A percentile compares a stretch with the other conserved stretches of the same genome.
These are phyloP conservation scores for Zophobas morio DNA, from an alignment of 1,140 invertebrate species.

Conservation along the genomic window DNA sequence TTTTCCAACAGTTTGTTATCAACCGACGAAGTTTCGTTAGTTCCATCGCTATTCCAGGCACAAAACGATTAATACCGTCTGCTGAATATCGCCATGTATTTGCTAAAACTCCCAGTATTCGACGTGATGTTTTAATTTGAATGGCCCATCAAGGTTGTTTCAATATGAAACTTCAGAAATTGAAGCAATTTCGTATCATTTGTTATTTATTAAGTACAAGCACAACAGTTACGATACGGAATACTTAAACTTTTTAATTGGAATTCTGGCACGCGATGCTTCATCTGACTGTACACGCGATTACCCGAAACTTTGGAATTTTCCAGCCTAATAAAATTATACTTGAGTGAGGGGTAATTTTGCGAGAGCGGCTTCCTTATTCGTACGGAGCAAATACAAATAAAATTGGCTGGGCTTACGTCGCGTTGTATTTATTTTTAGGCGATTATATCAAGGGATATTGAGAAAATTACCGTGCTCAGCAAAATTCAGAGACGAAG, in stretches of 20 bases:
- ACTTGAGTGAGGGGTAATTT: conserved; percentile 29
- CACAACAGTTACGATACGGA: conserved; percentile 18
- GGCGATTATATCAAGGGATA: conserved; percentile 17
- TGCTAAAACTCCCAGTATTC: not conserved
- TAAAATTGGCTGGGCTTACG: conserved; percentile 22
- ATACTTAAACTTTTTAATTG: conserved; percentile 49
- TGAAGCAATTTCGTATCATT: conserved; percentile 31
- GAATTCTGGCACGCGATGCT: conserved; percentile 40
- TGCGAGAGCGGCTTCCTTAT: conserved; percentile 30
- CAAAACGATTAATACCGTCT: conserved; percentile 28
- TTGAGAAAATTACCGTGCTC: conserved; percentile 10
- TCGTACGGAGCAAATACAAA: conserved; percentile 22
- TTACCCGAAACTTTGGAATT: conserved; percentile 31
- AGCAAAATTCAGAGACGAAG: not conserved
- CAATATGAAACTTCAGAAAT: conserved; percentile 19
- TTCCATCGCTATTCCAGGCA: conserved; percentile 26
- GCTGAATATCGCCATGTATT: conserved; percentile 1
- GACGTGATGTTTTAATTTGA: conserved; percentile 4
- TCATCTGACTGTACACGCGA: conserved; percentile 47
- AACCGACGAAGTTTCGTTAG: conserved; percentile 21
- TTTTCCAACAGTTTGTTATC: conserved; percentile 14
- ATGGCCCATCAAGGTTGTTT: conserved; percentile 27
- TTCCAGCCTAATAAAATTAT: conserved; percentile 36
- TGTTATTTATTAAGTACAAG: conserved; percentile 43
- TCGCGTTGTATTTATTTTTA: conserved; percentile 34